Percentiles rank a stretch among this genome's conserved stretches.
Conservation (phyloP, 2,888 invertebrate species). For the Malacosoma neustria region DNA sequence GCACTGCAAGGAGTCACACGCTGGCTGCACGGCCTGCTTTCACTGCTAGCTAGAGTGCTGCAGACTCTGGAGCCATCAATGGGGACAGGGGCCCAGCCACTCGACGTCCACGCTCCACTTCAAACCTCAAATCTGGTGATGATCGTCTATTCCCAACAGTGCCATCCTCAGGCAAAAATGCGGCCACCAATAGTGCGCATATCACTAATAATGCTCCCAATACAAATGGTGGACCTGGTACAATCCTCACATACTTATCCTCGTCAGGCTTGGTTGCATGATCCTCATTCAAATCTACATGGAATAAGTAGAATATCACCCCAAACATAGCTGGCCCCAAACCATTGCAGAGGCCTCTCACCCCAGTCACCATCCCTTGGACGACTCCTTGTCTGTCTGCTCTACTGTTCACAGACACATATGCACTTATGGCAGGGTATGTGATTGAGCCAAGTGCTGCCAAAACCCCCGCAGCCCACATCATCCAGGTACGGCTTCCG, state of each 20-base stretch:
- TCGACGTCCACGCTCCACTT: conserved; percentile 85
- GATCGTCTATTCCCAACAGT: conserved; percentile 51
- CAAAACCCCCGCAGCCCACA: conserved; percentile 98
- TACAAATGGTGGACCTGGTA: conserved; percentile 98
- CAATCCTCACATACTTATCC: conserved; percentile 78
- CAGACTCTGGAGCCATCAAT: conserved; percentile 84
- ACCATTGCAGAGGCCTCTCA: conserved; percentile 97
- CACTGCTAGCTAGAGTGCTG: conserved; percentile 78
- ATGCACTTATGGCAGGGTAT: conserved; percentile 99
- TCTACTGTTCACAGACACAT: conserved; percentile 97
- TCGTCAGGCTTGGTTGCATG: conserved; percentile 59
- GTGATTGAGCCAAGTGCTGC: conserved; percentile 97
- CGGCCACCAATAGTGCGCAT: conserved; percentile 93
- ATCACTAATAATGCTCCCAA: conserved; percentile 98
- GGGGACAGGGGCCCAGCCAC: conserved; percentile 86
- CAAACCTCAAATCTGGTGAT: conserved; percentile 86
- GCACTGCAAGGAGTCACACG: conserved; percentile 48
- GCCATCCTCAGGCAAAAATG: conserved; percentile 85
- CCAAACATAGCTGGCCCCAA: conserved; percentile 99
- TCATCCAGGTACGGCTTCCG: conserved; percentile 98
- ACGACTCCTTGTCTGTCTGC: conserved; percentile 98
- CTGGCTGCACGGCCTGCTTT: conserved; percentile 59
- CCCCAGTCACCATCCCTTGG: conserved; percentile 99
- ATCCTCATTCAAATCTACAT: conserved; percentile 95
- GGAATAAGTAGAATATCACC: conserved; percentile 97